These are phyloP conservation scores for Drosophila percnosoma DNA, from an alignment of 2,888 invertebrate genomes.

Conservation along the genomic window DNA sequence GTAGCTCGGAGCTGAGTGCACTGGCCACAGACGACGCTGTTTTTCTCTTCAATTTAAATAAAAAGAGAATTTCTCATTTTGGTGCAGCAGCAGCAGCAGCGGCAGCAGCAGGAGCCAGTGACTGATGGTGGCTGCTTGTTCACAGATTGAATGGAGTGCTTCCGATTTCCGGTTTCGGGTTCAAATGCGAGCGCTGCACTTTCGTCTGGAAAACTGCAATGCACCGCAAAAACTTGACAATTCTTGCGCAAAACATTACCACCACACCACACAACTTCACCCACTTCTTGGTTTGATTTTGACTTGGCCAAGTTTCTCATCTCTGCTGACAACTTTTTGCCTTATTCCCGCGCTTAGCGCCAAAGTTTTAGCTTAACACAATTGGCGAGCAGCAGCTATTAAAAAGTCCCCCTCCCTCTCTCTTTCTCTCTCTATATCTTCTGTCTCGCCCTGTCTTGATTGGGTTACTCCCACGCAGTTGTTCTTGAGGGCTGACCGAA, in stretches of 20 bases:
- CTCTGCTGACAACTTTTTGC: slow-evolving; percentile 50
- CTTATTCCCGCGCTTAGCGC: slow-evolving; percentile 19
- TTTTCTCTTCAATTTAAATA: slow-evolving; percentile 72
- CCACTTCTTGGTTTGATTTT: slow-evolving; percentile 47
- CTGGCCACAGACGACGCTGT: slow-evolving; percentile 34
- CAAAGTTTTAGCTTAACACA: slow-evolving; percentile 32
- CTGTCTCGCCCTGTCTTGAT: background rate
- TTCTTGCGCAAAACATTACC: slow-evolving; percentile 26
- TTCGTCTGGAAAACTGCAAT: slow-evolving; percentile 73
- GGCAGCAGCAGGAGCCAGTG: slow-evolving; percentile 25
- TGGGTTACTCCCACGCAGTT: slow-evolving; percentile 22
- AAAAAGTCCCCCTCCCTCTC: background rate
- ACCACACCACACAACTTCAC: background rate
- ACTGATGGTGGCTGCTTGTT: slow-evolving; percentile 64
- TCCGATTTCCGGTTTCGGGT: slow-evolving; percentile 76
- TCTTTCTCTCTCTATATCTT: background rate
- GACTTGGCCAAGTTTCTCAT: slow-evolving; percentile 60
- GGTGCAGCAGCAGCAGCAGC: slow-evolving; percentile 35
- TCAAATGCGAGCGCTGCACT: slow-evolving; percentile 71
- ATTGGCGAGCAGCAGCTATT: slow-evolving; percentile 22
- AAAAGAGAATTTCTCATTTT: slow-evolving; percentile 73
- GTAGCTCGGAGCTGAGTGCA: slow-evolving; percentile 15
- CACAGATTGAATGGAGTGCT: slow-evolving; percentile 79
- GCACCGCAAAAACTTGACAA: slow-evolving; percentile 64
- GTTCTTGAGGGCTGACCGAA: slow-evolving; percentile 67